Conservation (phyloP, 2,888 invertebrate species). For the Tipula confusa region DNA sequence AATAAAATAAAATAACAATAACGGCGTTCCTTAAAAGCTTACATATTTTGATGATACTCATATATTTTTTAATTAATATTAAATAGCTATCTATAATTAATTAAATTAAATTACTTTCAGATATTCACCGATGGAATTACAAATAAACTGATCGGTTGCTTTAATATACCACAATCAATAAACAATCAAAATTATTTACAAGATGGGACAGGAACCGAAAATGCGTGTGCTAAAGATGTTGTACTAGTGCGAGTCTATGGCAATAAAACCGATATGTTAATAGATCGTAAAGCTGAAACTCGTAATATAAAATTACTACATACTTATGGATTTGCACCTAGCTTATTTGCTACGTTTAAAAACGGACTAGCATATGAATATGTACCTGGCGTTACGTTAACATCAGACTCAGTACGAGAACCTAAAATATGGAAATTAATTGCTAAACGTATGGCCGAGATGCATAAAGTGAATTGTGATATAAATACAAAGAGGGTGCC, state of each 20-base stretch:
- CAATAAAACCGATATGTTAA: constrained; percentile 85
- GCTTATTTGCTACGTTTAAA: constrained; percentile 82
- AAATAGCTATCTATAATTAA: not conserved
- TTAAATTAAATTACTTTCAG: constrained; percentile 52
- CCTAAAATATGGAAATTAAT: constrained; percentile 68
- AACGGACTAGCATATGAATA: constrained; percentile 93
- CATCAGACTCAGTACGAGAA: constrained; percentile 58
- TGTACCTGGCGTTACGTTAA: constrained; percentile 75
- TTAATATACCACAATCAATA: constrained; percentile 44
- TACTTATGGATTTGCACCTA: constrained; percentile 73
- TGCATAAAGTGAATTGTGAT: constrained; percentile 62
- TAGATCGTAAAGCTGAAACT: constrained; percentile 81
- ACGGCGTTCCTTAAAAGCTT: no score
- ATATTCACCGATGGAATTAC: constrained; percentile 91
- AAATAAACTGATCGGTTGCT: constrained; percentile 83
- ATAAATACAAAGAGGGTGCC: constrained; percentile 53
- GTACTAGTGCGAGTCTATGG: constrained; percentile 89
- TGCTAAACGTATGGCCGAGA: constrained; percentile 75
- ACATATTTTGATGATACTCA: no score
- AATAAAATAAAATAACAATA: no score
- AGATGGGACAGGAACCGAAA: constrained; percentile 31
- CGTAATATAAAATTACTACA: constrained; percentile 61
- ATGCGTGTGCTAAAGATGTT: constrained; percentile 53
- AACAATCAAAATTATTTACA: constrained; percentile 31
- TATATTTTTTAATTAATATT: no score